phyloP scores from a whole-genome alignment of 2,888 invertebrate species.

The Nomada ferruginata region DNA sequence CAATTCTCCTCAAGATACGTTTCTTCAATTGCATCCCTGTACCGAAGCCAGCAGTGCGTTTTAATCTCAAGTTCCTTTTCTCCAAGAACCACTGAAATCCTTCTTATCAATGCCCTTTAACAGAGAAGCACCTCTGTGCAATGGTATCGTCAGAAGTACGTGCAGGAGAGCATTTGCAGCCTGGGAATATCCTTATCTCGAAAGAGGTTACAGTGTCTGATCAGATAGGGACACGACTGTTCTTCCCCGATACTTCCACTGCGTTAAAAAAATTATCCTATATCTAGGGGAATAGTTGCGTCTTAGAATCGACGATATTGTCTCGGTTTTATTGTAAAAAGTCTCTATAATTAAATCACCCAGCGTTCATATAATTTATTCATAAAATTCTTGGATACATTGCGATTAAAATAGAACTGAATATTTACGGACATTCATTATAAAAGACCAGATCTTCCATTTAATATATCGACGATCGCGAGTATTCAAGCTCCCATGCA shows the following conservation, averaged over 20 bases:
- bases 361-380: too few relatives aligned
- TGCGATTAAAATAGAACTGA: too few relatives aligned
- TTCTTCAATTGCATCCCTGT: slow-evolving; percentile 12
- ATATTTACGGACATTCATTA: too few relatives aligned
- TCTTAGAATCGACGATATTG: too few relatives aligned
- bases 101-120: slow-evolving; percentile 31
- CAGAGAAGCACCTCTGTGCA: background rate
- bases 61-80: slow-evolving; percentile 33
- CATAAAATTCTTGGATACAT: too few relatives aligned
- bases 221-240: background rate
- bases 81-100: slow-evolving; percentile 4
- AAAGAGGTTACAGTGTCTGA: background rate
- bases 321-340: too few relatives aligned
- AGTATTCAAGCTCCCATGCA: too few relatives aligned
- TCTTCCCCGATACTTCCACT: background rate
- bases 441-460: background rate
- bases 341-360: too few relatives aligned
- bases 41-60: background rate
- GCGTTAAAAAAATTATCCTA: background rate
- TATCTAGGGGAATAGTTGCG: too few relatives aligned
- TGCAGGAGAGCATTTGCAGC: slow-evolving; percentile 1
- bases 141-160: slow-evolving; percentile 15
- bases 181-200: slow-evolving; percentile 14
- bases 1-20: slow-evolving; percentile 6
- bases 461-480: background rate